Conservation (phyloP, 2,113 vertebrate species). For the Alexandromys fortis region DNA sequence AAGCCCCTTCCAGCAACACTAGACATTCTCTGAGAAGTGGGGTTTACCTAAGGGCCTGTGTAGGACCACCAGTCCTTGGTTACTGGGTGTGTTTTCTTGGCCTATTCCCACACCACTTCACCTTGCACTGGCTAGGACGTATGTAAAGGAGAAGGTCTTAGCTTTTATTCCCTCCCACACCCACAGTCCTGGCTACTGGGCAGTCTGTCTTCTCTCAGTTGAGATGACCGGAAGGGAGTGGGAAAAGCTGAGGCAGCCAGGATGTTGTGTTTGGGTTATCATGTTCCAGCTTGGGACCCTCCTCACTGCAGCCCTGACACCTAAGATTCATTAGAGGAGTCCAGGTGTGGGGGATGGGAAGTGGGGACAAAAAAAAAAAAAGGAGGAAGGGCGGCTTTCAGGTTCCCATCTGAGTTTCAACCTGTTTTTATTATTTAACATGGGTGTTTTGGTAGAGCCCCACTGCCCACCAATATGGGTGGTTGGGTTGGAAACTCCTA, state of each 20-base stretch:
- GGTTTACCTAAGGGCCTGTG: background rate
- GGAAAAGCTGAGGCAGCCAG: background rate
- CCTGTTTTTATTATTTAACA: background rate
- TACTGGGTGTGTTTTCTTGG: background rate
- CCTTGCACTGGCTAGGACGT: background rate
- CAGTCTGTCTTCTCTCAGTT: background rate
- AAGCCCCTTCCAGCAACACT: background rate
- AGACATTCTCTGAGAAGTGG: background rate
- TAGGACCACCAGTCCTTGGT: background rate
- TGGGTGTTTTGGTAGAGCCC: background rate
- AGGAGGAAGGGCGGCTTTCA: background rate
- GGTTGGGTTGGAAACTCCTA: background rate
- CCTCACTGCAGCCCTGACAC: background rate
- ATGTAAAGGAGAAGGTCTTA: background rate
- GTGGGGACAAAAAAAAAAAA: background rate
- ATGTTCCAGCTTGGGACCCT: background rate
- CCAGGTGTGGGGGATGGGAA: background rate
- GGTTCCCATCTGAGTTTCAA: background rate
- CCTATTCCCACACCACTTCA: background rate
- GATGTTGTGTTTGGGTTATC: background rate
- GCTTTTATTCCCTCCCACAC: background rate
- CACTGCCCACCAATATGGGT: no score
- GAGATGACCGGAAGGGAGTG: background rate
- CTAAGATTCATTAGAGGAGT: background rate
- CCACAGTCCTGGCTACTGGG: background rate